phyloP scores from a whole-genome alignment of 30 jellyfish, hydroid and myxozoan genomes.

The Turritopsis rubra region DNA sequence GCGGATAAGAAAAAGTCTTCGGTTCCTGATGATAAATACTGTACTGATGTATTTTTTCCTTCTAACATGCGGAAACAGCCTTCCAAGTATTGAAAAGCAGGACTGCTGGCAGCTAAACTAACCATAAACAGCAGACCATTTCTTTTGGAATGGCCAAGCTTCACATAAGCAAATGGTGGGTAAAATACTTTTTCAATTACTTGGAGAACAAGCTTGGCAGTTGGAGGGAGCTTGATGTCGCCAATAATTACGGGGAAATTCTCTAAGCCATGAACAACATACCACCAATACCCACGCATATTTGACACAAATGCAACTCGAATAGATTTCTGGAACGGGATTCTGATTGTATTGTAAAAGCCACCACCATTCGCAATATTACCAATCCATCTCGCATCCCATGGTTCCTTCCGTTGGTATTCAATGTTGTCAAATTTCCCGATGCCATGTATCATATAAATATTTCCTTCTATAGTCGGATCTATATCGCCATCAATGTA shows the following conservation, averaged over 20 bases:
- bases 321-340: constrained; percentile 62
- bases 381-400: constrained; percentile 84
- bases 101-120: constrained; percentile 60
- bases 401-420: constrained; percentile 35
- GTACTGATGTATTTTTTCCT: constrained; percentile 14
- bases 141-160: constrained; percentile 38
- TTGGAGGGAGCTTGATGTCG: constrained; percentile 58
- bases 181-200: constrained; percentile 31
- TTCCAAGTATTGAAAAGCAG: constrained; percentile 53
- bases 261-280: constrained; percentile 58
- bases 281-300: constrained; percentile 53
- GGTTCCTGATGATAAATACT: constrained; percentile 76
- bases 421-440: constrained; percentile 19
- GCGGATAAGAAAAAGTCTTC: constrained; percentile 80
- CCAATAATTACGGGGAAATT: constrained; percentile 64
- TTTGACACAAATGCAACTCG: constrained; percentile 46
- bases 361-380: constrained; percentile 71
- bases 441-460: constrained; percentile 65
- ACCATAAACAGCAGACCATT: constrained; percentile 60
- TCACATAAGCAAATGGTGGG: constrained; percentile 38
- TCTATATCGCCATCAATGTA: constrained; percentile 49
- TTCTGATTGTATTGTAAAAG: constrained; percentile 56
- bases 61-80: constrained; percentile 35
- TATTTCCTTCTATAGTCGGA: constrained; percentile 57
- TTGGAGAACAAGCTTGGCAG: constrained; percentile 47